phyloP scores from a whole-genome alignment of 2,888 invertebrate species.

The Coremacera marginata region DNA sequence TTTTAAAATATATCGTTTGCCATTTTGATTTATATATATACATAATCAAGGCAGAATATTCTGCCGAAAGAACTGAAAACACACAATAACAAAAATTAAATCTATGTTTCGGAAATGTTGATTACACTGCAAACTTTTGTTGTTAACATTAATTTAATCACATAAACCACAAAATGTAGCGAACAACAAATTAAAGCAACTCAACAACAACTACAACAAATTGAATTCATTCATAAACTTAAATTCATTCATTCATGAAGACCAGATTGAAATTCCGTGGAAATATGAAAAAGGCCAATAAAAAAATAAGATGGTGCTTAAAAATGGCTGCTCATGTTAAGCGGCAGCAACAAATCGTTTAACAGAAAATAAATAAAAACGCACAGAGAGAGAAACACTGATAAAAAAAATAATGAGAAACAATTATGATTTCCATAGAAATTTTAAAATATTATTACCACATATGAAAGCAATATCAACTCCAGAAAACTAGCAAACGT shows the following conservation, averaged over 20 bases:
- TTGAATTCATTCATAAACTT: slow-evolving; percentile 17
- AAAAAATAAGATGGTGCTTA: slow-evolving; percentile 16
- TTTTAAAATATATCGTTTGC: not conserved
- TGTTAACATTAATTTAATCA: slow-evolving; percentile 23
- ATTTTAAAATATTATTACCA: slow-evolving; percentile 22
- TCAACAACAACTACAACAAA: not conserved
- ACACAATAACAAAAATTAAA: not conserved
- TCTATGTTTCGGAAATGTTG: not conserved
- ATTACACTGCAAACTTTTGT: not conserved
- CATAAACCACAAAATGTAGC: not conserved
- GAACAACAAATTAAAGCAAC: slow-evolving; percentile 2
- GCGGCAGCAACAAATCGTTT: slow-evolving; percentile 9
- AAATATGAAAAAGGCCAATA: slow-evolving; percentile 10
- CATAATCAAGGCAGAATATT: not conserved
- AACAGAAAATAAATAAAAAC: not conserved
- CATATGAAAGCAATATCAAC: slow-evolving; percentile 1
- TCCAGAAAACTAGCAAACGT: not conserved
- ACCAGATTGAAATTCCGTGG: slow-evolving; percentile 10
- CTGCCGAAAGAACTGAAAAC: not conserved
- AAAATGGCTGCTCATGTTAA: slow-evolving; percentile 11
- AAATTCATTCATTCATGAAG: slow-evolving; percentile 20
- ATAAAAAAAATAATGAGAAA: slow-evolving; percentile 22
- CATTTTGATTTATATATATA: not conserved
- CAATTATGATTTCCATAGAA: slow-evolving; percentile 35
- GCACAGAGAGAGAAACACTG: not conserved